A percentile compares a stretch with the other conserved stretches of the same genome.
Conservation (phyloP, 2,113 vertebrate species). For the Ophiodon elongatus region DNA sequence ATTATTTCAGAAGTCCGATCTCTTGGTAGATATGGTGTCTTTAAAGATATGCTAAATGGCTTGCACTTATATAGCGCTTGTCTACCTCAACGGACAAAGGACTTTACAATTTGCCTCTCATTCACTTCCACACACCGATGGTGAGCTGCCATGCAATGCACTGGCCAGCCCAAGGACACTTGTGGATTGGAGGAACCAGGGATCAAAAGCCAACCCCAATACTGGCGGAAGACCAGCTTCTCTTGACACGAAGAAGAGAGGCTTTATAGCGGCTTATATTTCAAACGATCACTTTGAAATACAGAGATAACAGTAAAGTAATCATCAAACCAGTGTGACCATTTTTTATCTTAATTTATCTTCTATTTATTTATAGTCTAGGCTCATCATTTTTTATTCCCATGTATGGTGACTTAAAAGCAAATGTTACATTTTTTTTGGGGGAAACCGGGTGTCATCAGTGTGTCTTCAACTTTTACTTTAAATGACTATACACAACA, state of each 20-base stretch:
- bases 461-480: too few relatives aligned
- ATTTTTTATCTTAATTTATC: slow-evolving; percentile 1
- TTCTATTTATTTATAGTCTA: neutral
- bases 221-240: neutral
- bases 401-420: neutral
- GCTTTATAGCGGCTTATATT: neutral
- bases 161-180: too few relatives aligned
- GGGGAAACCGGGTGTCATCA: too few relatives aligned
- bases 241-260: neutral
- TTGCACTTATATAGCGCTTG: neutral
- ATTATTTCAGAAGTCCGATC: slow-evolving; percentile 25
- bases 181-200: neutral
- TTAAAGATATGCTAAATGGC: slow-evolving; percentile 4
- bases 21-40: neutral
- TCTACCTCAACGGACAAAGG: neutral
- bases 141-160: too few relatives aligned
- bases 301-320: slow-evolving; percentile 15
- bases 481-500: neutral
- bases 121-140: neutral
- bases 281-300: neutral
- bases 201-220: neutral
- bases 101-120: neutral
- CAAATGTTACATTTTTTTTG: too few relatives aligned
- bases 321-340: slow-evolving; percentile 13
- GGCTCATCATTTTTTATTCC: neutral